These are phyloP conservation scores for Lumbricus terrestris DNA, from an alignment of 2,888 invertebrate genomes.

Conservation along the genomic window DNA sequence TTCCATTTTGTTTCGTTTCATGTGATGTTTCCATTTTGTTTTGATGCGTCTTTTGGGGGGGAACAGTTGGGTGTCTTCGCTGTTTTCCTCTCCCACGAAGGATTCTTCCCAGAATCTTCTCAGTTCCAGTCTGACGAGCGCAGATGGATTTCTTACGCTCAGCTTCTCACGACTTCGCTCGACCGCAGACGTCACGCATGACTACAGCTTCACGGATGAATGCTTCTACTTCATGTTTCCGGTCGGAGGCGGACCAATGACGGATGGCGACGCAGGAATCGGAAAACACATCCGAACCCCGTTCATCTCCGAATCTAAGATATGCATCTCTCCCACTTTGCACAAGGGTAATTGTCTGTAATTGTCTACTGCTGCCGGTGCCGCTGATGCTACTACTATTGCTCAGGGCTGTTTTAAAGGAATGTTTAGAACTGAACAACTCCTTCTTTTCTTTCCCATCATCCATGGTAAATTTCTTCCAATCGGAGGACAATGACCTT, in stretches of 20 bases:
- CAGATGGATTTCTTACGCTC: slow-evolving; percentile 15
- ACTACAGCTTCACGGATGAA: slow-evolving; percentile 17
- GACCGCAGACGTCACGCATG: slow-evolving; percentile 18
- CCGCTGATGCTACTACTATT: background rate
- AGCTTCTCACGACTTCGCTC: slow-evolving; percentile 18
- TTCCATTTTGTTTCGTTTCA: background rate
- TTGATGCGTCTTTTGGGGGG: background rate
- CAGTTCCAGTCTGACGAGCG: slow-evolving; percentile 8
- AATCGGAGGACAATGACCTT: too few relatives aligned
- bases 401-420: too few relatives aligned
- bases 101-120: slow-evolving; percentile 15
- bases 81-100: slow-evolving; percentile 16
- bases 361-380: background rate
- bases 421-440: too few relatives aligned
- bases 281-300: slow-evolving; percentile 3
- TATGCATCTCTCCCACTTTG: slow-evolving; percentile 4
- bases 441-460: too few relatives aligned
- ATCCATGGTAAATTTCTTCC: too few relatives aligned
- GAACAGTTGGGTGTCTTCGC: slow-evolving; percentile 20
- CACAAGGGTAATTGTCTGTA: background rate
- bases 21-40: background rate
- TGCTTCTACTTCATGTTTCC: slow-evolving; percentile 30
- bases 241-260: slow-evolving; percentile 22
- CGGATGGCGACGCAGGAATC: background rate
- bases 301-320: background rate